These are phyloP conservation scores for Drosophila trapezifrons DNA, from an alignment of 1,140 invertebrate genomes.

Conservation along the genomic window DNA sequence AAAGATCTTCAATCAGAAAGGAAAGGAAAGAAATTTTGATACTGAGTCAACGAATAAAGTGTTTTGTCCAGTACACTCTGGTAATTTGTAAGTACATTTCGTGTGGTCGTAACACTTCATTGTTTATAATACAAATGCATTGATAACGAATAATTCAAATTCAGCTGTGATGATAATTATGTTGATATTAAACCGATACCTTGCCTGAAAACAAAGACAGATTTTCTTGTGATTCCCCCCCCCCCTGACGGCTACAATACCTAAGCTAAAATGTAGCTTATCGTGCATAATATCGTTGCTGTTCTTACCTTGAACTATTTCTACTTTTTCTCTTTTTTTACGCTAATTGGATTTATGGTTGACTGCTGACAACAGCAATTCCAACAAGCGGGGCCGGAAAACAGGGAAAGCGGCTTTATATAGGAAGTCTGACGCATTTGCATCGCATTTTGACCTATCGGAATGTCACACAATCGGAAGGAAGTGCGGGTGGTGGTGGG, in stretches of 20 bases:
- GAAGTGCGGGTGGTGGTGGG: conserved; percentile 8
- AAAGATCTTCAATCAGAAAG: not conserved
- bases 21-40: not conserved
- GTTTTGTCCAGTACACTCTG: too few relatives aligned
- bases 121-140: too few relatives aligned
- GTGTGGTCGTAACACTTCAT: too few relatives aligned
- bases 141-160: too few relatives aligned
- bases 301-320: conserved; percentile 71
- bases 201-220: too few relatives aligned
- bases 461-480: conserved; percentile 12
- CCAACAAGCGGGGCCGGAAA: not conserved
- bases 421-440: conserved; percentile 38
- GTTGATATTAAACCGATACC: too few relatives aligned
- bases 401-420: conserved; percentile 1
- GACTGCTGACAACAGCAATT: conserved; percentile 68
- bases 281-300: conserved; percentile 61
- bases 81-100: too few relatives aligned
- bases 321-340: conserved; percentile 36
- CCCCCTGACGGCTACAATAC: conserved; percentile 10
- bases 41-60: too few relatives aligned
- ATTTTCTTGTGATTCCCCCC: not conserved
- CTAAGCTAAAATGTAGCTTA: conserved; percentile 54
- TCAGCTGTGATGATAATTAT: too few relatives aligned
- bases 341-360: conserved; percentile 81
- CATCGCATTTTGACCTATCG: conserved; percentile 45